Conservation (phyloP, 2,113 vertebrate species). For the Herpetotheres cachinnans region DNA sequence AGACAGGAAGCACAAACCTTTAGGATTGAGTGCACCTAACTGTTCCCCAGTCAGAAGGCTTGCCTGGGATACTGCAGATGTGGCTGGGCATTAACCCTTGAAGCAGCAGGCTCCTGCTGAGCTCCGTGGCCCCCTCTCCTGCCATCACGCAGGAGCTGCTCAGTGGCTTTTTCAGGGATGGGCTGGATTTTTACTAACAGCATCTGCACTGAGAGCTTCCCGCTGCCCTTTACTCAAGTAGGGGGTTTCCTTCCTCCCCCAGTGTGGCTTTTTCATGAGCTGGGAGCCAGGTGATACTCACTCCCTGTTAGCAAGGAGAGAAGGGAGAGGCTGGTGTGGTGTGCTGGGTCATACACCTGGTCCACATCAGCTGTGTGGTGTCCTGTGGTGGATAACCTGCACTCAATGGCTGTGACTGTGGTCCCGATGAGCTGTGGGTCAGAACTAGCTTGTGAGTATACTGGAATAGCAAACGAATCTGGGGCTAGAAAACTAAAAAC, state of each 20-base stretch:
- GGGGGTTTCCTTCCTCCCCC: not conserved
- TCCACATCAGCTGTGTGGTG: accelerated
- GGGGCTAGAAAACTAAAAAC: not conserved
- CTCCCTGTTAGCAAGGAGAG: not conserved
- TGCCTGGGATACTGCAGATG: not conserved
- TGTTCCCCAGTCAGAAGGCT: not conserved
- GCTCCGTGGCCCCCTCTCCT: accelerated
- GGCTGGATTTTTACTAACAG: not conserved
- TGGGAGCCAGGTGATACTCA: not conserved
- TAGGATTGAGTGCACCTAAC: not conserved
- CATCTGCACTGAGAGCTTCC: not conserved
- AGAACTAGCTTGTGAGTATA: not conserved
- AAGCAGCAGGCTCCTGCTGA: not conserved
- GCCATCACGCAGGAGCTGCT: not conserved
- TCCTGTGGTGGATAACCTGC: not conserved
- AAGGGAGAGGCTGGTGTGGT: not conserved
- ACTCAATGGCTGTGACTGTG: not conserved
- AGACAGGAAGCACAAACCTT: not conserved
- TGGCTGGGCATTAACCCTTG: not conserved
- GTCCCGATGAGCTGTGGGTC: not conserved
- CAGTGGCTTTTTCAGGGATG: not conserved
- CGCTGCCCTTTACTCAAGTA: not conserved
- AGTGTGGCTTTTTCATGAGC: not conserved
- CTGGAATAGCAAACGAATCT: not conserved
- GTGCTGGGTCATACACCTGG: not conserved